These are phyloP conservation scores for Agapornis canus DNA, from an alignment of 2,797 vertebrate species.

Conservation along the genomic window DNA sequence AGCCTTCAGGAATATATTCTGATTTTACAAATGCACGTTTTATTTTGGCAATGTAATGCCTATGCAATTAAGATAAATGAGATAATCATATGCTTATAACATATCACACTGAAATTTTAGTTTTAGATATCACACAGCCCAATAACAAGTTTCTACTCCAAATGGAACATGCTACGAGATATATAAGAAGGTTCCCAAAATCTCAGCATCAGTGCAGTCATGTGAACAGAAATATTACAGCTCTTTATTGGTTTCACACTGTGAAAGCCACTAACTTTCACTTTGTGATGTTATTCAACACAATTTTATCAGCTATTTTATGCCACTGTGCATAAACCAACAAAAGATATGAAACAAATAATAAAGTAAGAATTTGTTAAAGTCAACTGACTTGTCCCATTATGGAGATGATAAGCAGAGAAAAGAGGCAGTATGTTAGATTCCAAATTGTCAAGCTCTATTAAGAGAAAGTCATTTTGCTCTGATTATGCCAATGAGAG, in stretches of 20 bases:
- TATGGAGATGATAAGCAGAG: background rate
- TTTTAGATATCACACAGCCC: slow-evolving; percentile 10
- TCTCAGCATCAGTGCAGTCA: background rate
- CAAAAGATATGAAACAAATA: slow-evolving; percentile 1
- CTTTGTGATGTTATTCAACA: slow-evolving; percentile 51
- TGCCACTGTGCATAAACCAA: background rate
- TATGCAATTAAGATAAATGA: slow-evolving; percentile 52
- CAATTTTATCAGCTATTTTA: slow-evolving; percentile 29
- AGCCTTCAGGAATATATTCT: slow-evolving; percentile 7
- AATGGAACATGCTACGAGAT: slow-evolving; percentile 13
- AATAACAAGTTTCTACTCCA: slow-evolving; percentile 9
- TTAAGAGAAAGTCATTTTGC: background rate
- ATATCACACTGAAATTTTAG: slow-evolving; percentile 45
- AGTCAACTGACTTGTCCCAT: background rate
- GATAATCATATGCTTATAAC: background rate
- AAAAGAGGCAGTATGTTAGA: background rate
- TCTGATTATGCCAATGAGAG: background rate
- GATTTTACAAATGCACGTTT: slow-evolving; percentile 28
- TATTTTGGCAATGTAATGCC: slow-evolving; percentile 36
- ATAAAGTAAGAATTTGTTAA: slow-evolving; percentile 54
- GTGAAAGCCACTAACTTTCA: slow-evolving; percentile 59
- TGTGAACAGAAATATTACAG: slow-evolving; percentile 29
- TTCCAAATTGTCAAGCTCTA: background rate
- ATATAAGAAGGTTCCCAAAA: slow-evolving; percentile 32
- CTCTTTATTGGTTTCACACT: slow-evolving; percentile 55